A percentile compares a stretch with the other conserved stretches of the same genome.
phyloP scores from a whole-genome alignment of 2,888 invertebrate genomes.

The Drosophila infuscata region DNA sequence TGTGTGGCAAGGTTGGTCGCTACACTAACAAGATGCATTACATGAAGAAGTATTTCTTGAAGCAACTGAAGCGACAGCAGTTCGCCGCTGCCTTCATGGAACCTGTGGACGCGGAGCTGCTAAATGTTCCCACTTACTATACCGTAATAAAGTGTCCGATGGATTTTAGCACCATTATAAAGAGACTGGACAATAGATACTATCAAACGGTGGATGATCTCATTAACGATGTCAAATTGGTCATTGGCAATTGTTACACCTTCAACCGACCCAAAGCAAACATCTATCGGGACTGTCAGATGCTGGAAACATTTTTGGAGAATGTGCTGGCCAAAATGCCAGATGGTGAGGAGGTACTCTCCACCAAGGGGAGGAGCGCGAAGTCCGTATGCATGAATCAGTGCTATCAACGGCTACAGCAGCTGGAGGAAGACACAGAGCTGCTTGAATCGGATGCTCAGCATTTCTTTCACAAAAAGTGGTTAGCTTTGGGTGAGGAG shows the following conservation, averaged over 20 bases:
- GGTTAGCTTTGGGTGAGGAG: not conserved
- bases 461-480: not conserved
- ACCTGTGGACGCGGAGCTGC: constrained; percentile 23
- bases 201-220: constrained; percentile 21
- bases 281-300: not conserved
- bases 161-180: constrained; percentile 26
- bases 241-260: constrained; percentile 27
- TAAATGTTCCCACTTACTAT: constrained; percentile 23
- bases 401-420: not conserved
- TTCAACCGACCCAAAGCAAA: not conserved
- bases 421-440: not conserved
- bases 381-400: not conserved
- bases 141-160: constrained; percentile 16
- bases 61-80: not conserved
- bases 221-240: constrained; percentile 3
- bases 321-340: constrained; percentile 9
- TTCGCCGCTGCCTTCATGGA: constrained; percentile 22
- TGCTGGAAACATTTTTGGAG: constrained; percentile 8
- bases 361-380: not conserved
- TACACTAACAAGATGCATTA: constrained; percentile 42
- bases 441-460: not conserved
- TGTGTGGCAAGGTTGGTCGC: not conserved
- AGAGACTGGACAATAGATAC: constrained; percentile 15
- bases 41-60: constrained; percentile 13
- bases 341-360: not conserved